These are phyloP conservation scores for Carassius auratus DNA, from an alignment of 2,113 vertebrate genomes.

Conservation along the genomic window DNA sequence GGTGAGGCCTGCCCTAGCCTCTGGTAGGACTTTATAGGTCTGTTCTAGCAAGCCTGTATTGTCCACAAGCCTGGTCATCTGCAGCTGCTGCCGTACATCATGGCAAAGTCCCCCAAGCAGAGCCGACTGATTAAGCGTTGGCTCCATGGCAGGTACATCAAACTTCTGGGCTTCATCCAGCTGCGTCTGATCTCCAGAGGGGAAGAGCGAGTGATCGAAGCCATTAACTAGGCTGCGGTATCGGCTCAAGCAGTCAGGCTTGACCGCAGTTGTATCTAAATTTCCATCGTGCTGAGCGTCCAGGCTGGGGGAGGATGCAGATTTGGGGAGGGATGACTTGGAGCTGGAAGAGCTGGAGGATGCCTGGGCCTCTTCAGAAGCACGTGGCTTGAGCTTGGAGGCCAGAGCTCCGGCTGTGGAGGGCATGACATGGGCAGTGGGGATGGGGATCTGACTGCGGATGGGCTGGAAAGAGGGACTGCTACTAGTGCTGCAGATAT, in stretches of 20 bases:
- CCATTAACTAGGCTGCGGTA: conserved; percentile 81
- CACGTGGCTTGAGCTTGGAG: conserved; percentile 75
- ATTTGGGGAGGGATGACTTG: conserved; percentile 76
- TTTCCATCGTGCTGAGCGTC: conserved; percentile 62
- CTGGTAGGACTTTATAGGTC: conserved; percentile 82
- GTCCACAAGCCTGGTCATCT: conserved; percentile 69
- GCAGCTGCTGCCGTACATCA: conserved; percentile 82
- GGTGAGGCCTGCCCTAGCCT: conserved; percentile 70
- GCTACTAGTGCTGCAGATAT: conserved; percentile 85
- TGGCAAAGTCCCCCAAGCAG: conserved; percentile 79
- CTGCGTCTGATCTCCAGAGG: conserved; percentile 75
- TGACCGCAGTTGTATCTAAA: conserved; percentile 55
- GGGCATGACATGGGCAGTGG: conserved; percentile 98
- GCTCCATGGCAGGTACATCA: conserved; percentile 85
- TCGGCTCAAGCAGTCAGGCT: conserved; percentile 76
- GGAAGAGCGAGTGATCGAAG: conserved; percentile 81
- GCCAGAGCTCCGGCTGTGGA: conserved; percentile 85
- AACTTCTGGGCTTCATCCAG: conserved; percentile 84
- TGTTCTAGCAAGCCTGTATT: conserved; percentile 67
- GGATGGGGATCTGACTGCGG: conserved; percentile 90
- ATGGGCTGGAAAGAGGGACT: conserved; percentile 92
- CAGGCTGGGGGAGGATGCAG: conserved; percentile 77
- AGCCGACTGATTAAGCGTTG: conserved; percentile 87
- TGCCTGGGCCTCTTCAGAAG: conserved; percentile 67
- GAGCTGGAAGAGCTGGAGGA: conserved; percentile 72